A percentile compares a stretch with the other conserved stretches of the same genome.
phyloP scores from a whole-genome alignment of 2,888 invertebrate genomes.

The Acleris cristana region DNA sequence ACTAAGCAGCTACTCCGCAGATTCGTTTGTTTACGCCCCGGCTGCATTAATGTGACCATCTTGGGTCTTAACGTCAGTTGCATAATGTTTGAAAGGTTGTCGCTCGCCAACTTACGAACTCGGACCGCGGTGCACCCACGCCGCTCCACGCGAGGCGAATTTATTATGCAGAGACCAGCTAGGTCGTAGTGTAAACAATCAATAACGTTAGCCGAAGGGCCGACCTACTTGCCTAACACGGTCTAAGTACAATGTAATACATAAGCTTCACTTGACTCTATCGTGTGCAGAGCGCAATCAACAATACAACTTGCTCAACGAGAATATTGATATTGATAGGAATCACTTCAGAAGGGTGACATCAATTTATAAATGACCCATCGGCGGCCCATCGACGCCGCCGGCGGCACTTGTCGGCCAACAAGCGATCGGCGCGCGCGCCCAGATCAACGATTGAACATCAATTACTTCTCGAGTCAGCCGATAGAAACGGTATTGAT shows the following conservation, averaged over 20 bases:
- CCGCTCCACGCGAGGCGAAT: background rate
- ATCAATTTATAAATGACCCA: conserved; percentile 20
- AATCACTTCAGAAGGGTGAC: conserved; percentile 21
- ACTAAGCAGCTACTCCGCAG: conserved; percentile 12
- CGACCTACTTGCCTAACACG: background rate
- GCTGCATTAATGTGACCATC: background rate
- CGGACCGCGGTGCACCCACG: conserved; percentile 1
- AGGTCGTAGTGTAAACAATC: conserved; percentile 1
- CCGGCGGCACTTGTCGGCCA: conserved; percentile 1
- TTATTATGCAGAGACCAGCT: conserved; percentile 11
- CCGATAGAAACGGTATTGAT: background rate
- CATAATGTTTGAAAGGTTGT: background rate
- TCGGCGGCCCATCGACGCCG: conserved; percentile 14
- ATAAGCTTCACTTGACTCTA: too few relatives aligned
- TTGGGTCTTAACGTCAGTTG: background rate
- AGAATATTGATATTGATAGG: conserved; percentile 16
- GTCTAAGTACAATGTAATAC: too few relatives aligned
- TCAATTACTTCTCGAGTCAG: conserved; percentile 5
- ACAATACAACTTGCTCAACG: background rate
- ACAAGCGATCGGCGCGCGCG: conserved; percentile 7
- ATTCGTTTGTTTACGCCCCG: conserved; percentile 7
- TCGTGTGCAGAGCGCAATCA: background rate
- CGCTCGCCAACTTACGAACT: background rate
- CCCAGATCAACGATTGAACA: background rate
- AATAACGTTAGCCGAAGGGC: conserved; percentile 8